phyloP scores from a whole-genome alignment of 2,113 vertebrate genomes.

The Astatotilapia flaviijosephi region DNA sequence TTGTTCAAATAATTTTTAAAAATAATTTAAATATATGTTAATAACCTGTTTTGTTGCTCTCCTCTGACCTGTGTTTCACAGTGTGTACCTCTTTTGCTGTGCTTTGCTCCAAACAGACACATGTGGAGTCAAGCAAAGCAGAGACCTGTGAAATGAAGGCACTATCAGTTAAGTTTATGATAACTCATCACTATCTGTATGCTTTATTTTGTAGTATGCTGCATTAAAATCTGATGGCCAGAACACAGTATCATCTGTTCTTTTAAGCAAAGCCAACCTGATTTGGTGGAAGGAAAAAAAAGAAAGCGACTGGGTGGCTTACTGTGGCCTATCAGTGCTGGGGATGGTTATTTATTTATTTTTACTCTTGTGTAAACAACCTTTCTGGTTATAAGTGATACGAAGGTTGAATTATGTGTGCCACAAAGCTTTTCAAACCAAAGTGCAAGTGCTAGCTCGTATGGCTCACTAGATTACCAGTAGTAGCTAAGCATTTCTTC shows the following conservation, averaged over 20 bases:
- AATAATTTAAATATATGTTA: rapidly evolving
- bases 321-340: not conserved
- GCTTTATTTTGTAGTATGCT: not conserved
- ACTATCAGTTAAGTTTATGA: not conserved
- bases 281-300: not conserved
- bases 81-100: not conserved
- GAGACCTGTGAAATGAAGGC: not conserved
- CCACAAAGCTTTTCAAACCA: not conserved
- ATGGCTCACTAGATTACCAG: not conserved
- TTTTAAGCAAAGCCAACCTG: not conserved
- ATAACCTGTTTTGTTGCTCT: not conserved
- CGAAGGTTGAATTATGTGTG: not conserved
- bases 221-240: not conserved
- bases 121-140: not conserved
- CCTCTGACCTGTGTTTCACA: not conserved
- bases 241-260: not conserved
- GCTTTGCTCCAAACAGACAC: not conserved
- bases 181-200: not conserved
- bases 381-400: not conserved
- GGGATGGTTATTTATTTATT: not conserved
- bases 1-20: not conserved
- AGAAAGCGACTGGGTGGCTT: not conserved
- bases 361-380: not conserved
- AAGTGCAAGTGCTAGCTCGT: not conserved
- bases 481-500: not conserved